Conservation (phyloP, 2,888 invertebrate species). For the Alloscopus bannaensis region DNA sequence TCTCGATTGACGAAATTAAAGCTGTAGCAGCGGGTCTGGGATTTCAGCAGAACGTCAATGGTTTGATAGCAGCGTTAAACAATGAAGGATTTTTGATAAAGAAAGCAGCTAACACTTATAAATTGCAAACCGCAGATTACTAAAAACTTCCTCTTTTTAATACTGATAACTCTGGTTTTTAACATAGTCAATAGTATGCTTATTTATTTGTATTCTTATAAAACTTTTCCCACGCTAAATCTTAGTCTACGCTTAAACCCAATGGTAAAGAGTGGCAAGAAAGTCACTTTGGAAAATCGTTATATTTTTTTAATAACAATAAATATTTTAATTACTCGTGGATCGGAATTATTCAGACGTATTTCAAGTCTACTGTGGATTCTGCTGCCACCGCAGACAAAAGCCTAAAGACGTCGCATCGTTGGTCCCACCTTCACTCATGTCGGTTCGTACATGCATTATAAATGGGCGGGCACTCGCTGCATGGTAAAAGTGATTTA, state of each 20-base stretch:
- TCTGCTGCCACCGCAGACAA: conserved; percentile 70
- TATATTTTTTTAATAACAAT: neutral
- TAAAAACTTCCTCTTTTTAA: conserved; percentile 32
- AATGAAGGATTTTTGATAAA: conserved; percentile 90
- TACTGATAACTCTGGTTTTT: too few relatives aligned
- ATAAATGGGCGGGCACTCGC: conserved; percentile 89
- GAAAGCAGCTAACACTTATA: conserved; percentile 85
- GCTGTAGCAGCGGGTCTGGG: conserved; percentile 83
- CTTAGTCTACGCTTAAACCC: too few relatives aligned
- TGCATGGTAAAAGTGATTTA: conserved; percentile 75
- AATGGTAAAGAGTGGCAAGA: too few relatives aligned
- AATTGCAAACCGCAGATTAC: conserved; percentile 78
- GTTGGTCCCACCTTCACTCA: conserved; percentile 76
- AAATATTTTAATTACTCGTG: neutral
- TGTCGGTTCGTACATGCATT: conserved; percentile 86
- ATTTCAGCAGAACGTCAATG: conserved; percentile 81
- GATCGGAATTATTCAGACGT: too few relatives aligned
- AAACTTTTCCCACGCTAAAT: too few relatives aligned
- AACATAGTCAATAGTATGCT: too few relatives aligned
- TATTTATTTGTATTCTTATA: too few relatives aligned
- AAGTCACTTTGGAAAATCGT: neutral
- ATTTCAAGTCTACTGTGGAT: conserved; percentile 57
- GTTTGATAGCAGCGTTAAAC: conserved; percentile 87
- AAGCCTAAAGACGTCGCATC: conserved; percentile 66
- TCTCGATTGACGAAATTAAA: conserved; percentile 85